phyloP scores from a whole-genome alignment of 2,797 vertebrate genomes.

The Macropus fuliginosus region DNA sequence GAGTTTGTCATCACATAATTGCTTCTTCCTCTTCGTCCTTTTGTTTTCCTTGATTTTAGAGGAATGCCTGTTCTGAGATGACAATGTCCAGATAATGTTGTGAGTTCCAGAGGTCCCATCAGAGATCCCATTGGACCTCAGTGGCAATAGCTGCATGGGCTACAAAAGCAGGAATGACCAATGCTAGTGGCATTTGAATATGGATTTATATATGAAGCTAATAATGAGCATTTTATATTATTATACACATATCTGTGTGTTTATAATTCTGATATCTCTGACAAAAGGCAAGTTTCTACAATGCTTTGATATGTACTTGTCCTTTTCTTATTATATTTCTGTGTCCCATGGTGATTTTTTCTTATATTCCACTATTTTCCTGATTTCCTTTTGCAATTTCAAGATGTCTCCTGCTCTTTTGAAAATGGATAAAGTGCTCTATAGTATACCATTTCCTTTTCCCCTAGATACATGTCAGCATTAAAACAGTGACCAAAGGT shows the following conservation, averaged over 20 bases:
- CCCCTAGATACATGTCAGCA: slow-evolving; percentile 45
- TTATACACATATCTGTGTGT: not conserved
- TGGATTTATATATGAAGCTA: slow-evolving; percentile 54
- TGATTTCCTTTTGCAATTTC: slow-evolving; percentile 56
- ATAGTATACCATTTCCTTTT: not conserved
- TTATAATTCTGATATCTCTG: slow-evolving; percentile 47
- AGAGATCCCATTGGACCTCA: no score
- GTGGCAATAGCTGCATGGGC: no score
- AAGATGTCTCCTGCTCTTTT: slow-evolving; percentile 23
- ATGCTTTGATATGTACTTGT: slow-evolving; percentile 61
- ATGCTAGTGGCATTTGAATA: no score
- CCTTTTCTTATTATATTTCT: slow-evolving; percentile 18
- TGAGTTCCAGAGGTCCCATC: no score
- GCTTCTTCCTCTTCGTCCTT: no score
- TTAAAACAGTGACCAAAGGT: slow-evolving; percentile 13
- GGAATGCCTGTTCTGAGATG: no score
- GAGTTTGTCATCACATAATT: no score
- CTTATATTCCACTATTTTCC: slow-evolving; percentile 24
- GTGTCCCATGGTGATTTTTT: slow-evolving; percentile 50
- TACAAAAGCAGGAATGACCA: no score
- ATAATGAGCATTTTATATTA: not conserved
- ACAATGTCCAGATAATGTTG: no score
- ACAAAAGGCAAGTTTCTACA: slow-evolving; percentile 53
- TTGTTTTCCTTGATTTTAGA: no score
- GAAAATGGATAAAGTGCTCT: slow-evolving; percentile 22